Base-by-base conservation (phyloP, 2,888 invertebrate genomes). In the Aphrophora alni region DNA sequence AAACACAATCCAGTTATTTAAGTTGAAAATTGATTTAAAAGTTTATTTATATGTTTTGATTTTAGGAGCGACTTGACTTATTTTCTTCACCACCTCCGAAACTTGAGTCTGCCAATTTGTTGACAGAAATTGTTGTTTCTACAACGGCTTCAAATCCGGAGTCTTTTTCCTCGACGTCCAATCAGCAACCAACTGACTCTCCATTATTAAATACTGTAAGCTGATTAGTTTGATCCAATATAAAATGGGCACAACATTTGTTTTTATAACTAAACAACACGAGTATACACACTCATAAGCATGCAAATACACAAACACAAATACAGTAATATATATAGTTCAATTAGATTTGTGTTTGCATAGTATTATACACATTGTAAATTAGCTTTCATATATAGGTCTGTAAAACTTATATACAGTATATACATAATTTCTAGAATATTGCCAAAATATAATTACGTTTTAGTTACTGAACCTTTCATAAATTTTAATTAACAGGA, bases 51-150 rank as follows among this genome's bases (percentile, higher is more conserved):
- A 14, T 44, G 17, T 14, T 44, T 44, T 14, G 2, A 21, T 59
- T 59, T 59, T 8, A 59, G 59, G 59, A 59, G 2, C n/a, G 59
- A 59, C 12, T 59, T 59, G 59, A 59, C 10, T 59, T 59, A 21
- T 59, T 59, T 59, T 59, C 59, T 21, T 12, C 59, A 59, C 21
- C 5, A 7, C 59, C 59, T 59, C 78, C 78, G 21, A 79, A 74
- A 59, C 74, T 79, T 26, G 74, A 79, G 38, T 79, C 78, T n/a
- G 73, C 74, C 1, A 79, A 74, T 68, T 38, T 74, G 17, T 38
- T 79, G 7, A 74, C 78, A 28, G 78, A 79, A 68, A 26, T 38
- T 17, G 44, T 38, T 12, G 21, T 69, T 38, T n/a, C 74, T 0
- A 21, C 72, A 14, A 4, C 27, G 1, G 28, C 17, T 12, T 70